These are phyloP conservation scores for Cydia pomonella DNA, from an alignment of 1,140 invertebrate species.

Conservation along the genomic window DNA sequence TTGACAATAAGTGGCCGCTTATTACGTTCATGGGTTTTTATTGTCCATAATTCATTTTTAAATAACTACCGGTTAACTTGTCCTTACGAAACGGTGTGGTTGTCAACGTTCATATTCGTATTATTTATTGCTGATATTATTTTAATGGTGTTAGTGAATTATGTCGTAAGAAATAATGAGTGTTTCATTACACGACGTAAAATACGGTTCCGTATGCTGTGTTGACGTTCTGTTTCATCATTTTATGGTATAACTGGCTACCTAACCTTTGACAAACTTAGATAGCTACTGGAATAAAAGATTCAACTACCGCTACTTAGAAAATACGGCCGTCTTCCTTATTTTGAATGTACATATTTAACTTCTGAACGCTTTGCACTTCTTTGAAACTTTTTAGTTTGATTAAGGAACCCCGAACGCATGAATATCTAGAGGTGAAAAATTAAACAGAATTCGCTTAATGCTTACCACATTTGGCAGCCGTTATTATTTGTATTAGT, in stretches of 20 bases:
- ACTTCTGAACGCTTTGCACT: constrained; percentile 1
- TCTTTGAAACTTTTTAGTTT: neutral
- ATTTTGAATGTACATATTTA: neutral
- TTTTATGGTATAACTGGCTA: neutral
- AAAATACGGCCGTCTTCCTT: neutral
- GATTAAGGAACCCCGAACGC: constrained; percentile 5
- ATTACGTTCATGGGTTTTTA: constrained; percentile 18
- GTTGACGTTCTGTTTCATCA: neutral
- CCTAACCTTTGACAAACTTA: too few species aligned
- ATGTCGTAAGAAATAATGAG: constrained; percentile 19
- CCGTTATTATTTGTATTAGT: constrained; percentile 25
- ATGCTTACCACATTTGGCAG: constrained; percentile 16
- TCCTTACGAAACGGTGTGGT: constrained; percentile 2
- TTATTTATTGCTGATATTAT: constrained; percentile 19
- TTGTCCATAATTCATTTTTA: constrained; percentile 30
- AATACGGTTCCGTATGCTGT: neutral
- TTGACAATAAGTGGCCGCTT: constrained; percentile 14
- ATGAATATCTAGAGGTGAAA: neutral
- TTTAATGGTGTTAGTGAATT: constrained; percentile 24
- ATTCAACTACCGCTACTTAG: neutral
- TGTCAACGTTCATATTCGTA: constrained; percentile 18
- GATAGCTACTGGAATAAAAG: neutral
- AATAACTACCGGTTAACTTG: constrained; percentile 6
- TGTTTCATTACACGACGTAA: neutral
- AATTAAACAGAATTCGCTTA: neutral